A percentile compares a stretch with the other conserved stretches of the same genome.
These are phyloP conservation scores for Pentalonia nigronervosa DNA, from an alignment of 1,140 invertebrate genomes.

Conservation along the genomic window DNA sequence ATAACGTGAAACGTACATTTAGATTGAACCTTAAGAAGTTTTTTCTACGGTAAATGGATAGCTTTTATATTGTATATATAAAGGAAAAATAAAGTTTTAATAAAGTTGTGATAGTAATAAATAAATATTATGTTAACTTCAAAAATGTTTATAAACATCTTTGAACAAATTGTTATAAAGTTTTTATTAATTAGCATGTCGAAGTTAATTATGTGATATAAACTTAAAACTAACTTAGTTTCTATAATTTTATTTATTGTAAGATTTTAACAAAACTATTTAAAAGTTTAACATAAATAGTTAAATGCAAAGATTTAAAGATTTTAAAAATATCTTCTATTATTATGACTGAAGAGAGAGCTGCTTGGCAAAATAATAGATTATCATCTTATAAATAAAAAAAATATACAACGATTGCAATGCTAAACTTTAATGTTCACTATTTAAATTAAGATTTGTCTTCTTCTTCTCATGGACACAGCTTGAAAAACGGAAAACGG, in stretches of 20 bases:
- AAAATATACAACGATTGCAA: no score
- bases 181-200: background rate
- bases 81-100: conserved; percentile 10
- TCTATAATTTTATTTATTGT: background rate
- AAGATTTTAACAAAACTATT: background rate
- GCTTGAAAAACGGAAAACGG: no score
- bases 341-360: background rate
- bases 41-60: background rate
- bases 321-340: background rate
- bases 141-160: background rate
- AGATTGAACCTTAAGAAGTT: background rate
- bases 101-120: background rate
- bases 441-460: no score
- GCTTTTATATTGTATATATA: background rate
- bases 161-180: background rate
- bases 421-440: no score
- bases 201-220: background rate
- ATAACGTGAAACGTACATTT: background rate
- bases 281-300: background rate
- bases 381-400: no score
- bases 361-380: no score
- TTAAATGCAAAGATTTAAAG: no score
- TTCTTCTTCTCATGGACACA: no score
- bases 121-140: background rate
- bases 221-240: background rate